Conservation (phyloP, 2,888 invertebrate genomes). For the Zhengitettix transpicula region DNA sequence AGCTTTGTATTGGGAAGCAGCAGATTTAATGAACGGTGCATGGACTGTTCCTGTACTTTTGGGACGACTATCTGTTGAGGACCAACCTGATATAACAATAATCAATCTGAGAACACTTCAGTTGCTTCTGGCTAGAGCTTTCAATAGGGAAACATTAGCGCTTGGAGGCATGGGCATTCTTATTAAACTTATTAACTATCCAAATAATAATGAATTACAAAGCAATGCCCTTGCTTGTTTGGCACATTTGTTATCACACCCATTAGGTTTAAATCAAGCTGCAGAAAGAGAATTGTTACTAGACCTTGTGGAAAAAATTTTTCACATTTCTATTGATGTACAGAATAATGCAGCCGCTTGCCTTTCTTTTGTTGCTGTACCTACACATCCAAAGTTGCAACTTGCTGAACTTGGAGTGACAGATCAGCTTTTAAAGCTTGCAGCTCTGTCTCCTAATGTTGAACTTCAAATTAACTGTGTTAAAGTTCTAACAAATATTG, state of each 20-base stretch:
- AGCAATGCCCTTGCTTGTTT: constrained; percentile 21
- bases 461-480: constrained; percentile 1
- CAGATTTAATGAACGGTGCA: not conserved
- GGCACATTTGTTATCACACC: constrained; percentile 21
- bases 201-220: constrained; percentile 18
- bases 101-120: constrained; percentile 24
- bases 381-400: constrained; percentile 20
- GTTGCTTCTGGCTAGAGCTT: constrained; percentile 21
- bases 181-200: constrained; percentile 18
- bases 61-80: not conserved
- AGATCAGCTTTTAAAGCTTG: constrained; percentile 18
- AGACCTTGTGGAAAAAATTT: constrained; percentile 19
- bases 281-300: constrained; percentile 21
- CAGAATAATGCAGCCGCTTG: constrained; percentile 21
- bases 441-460: constrained; percentile 11
- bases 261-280: constrained; percentile 23
- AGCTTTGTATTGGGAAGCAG: constrained; percentile 15
- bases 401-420: constrained; percentile 19
- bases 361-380: constrained; percentile 23
- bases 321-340: constrained; percentile 21
- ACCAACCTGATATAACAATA: not conserved
- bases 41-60: not conserved
- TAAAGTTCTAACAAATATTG: constrained; percentile 1
- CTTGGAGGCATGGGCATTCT: constrained; percentile 23
- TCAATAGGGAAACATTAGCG: constrained; percentile 24